Evolutionary conservation across 2,888 invertebrate species (phyloP), one percentile per base, ranked within the genome.

Genomic region (Orchestes rusci): DNA sequence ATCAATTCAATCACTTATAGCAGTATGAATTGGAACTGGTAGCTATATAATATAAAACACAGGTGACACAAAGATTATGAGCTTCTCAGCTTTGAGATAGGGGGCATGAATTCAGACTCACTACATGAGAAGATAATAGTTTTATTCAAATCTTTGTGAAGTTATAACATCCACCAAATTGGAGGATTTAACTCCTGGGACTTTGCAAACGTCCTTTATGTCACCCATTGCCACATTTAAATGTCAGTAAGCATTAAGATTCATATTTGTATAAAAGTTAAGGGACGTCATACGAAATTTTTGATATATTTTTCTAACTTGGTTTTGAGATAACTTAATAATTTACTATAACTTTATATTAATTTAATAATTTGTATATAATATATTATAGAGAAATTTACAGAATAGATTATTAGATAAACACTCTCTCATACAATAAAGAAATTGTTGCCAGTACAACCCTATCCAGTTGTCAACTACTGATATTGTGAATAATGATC

Each of bases 381-480:
- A 63, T 63, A 64, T 67, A 64, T 46, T 46, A 45, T 66, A 66
- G 65, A 66, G 66, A 67, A 67, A 67, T 68, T 67, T 68, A 68
- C 68, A 68, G 67, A 67, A 65, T 66, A 64, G 60, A 65, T 50
- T 62, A 58, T 63, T 64, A 66, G 63, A 64, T 65, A 61, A 66
- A 65, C 62, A 62, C 64, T 61, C 66, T 61, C 53, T 58, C 67
- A 63, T 44, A 62, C 65, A 63, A 63, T 61, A 63, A 56, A 65
- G 64, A 57, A 60, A 36, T 17, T 37, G n/a, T 36, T 17, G 12
- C 15, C n/a, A 15, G 15, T 23, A n/a, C n/a, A n/a, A n/a, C n/a
- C n/a, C n/a, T n/a, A n/a, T n/a, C n/a, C n/a, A n/a, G n/a, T n/a
- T n/a, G n/a, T n/a, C n/a, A n/a, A n/a, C n/a, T n/a, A n/a, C n/a